A percentile compares a stretch with the other conserved stretches of the same genome.
Evolutionary conservation across 64 coral and sea anemone species (phyloP).

Genomic region (Montipora foliosa): DNA sequence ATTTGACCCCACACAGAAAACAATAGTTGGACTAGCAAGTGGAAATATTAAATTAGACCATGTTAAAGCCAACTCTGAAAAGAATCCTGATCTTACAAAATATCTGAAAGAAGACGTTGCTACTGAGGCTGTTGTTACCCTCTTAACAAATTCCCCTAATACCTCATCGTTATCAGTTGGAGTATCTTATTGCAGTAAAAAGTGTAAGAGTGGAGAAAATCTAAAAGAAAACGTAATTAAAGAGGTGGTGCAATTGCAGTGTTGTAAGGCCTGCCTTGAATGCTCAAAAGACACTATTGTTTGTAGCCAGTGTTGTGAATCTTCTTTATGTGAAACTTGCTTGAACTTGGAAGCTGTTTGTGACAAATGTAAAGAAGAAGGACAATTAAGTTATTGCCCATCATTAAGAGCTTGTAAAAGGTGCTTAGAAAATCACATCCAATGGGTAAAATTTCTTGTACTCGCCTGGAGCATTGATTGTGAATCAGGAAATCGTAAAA

Average conservation of each 20-base stretch:
- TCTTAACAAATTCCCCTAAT: slow-evolving; percentile 10
- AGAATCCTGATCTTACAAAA: slow-evolving; percentile 21
- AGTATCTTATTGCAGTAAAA: neutral
- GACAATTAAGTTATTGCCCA: slow-evolving; percentile 55
- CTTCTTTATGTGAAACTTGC: slow-evolving; percentile 53
- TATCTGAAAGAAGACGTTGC: slow-evolving; percentile 45
- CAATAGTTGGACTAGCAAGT: neutral
- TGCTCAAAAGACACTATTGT: neutral
- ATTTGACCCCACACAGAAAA: slow-evolving; percentile 18
- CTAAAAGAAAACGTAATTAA: neutral
- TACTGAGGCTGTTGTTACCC: slow-evolving; percentile 52
- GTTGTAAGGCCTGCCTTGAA: slow-evolving; percentile 41
- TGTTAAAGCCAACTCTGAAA: slow-evolving; percentile 36
- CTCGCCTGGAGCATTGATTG: slow-evolving; percentile 26
- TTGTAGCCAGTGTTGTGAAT: slow-evolving; percentile 27
- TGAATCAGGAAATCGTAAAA: slow-evolving; percentile 53
- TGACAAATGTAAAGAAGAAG: slow-evolving; percentile 51
- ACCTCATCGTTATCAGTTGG: neutral
- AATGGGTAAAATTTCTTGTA: slow-evolving; percentile 23
- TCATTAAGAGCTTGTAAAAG: slow-evolving; percentile 47
- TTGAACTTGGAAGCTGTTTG: slow-evolving; percentile 45
- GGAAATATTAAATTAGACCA: slow-evolving; percentile 30
- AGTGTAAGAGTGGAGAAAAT: neutral
- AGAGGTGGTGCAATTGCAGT: neutral
- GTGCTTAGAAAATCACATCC: slow-evolving; percentile 37